Evolutionary conservation across 2,888 invertebrate species (phyloP), one percentile per base, ranked within the genome.

Genomic region (Noctua janthe): DNA sequence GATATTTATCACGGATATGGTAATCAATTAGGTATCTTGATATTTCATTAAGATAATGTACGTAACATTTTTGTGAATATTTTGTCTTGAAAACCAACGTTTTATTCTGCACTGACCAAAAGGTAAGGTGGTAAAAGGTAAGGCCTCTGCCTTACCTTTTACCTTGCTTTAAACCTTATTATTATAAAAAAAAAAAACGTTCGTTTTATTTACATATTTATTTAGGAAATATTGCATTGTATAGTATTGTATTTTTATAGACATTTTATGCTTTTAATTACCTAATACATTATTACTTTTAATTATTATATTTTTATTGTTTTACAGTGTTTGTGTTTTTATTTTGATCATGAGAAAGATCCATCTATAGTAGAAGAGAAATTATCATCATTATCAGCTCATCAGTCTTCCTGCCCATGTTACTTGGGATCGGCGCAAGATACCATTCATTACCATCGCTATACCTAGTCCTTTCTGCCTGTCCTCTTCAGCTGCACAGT

Each of bases 321-420:
- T 47, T 76, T 35, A 29, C 23, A 47, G 47, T 56, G 23, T 72
- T 64, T 51, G 54, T 71, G 43, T 76, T 72, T 72, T 47, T 56
- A 43, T 71, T 56, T 75, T 56, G 0, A 10, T 56, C 5, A 67
- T 39, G 17, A 39, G 5, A 47, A 62, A n/a, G 17, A 56, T 20
- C 10, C 23, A 64, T 59, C 54, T 56, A 23, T 3, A 56, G 23
- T 56, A 56, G 56, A 23, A 56, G 10, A 56, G 8, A 56, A 56
- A 10, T 23, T 10, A 23, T 23, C 23, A 56, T 56, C 56, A 23
- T 23, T 29, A 29, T 29, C 2, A 54, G 54, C 54, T 54, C 54
- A 20, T 54, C 2, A 20, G 4, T 7, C 17, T 51, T 17, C 51
- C 20, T 54, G 54, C 54, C 54, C 20, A 17, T 51, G 6, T 10